A percentile compares a stretch with the other conserved stretches of the same genome.
phyloP scores from a whole-genome alignment of 2,888 invertebrate species.

The Pseudococcus jackbeardsleyi region DNA sequence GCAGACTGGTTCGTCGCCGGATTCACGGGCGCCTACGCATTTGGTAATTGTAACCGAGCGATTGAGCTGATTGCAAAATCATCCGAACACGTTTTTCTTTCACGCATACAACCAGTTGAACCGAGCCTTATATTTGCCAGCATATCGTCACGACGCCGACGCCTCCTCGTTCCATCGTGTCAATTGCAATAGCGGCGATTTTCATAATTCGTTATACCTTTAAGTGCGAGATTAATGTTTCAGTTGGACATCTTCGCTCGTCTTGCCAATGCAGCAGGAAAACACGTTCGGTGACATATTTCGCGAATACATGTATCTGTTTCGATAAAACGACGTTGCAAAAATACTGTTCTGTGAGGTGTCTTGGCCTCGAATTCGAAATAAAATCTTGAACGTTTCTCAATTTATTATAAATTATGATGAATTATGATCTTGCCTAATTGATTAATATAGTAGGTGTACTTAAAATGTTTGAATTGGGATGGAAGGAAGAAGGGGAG shows the following conservation, averaged over 20 bases:
- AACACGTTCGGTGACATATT: conserved; percentile 41
- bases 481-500: too few species aligned
- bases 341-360: background rate
- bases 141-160: background rate
- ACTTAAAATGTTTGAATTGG: too few species aligned
- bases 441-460: too few species aligned
- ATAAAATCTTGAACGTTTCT: conserved; percentile 1
- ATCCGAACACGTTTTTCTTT: conserved; percentile 12
- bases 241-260: background rate
- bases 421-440: background rate
- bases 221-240: background rate
- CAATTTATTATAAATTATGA: background rate
- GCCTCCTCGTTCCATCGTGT: background rate
- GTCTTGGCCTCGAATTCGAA: background rate
- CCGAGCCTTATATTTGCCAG: background rate
- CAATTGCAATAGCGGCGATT: conserved; percentile 15
- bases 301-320: background rate
- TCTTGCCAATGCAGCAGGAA: background rate
- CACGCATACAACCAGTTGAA: conserved; percentile 4
- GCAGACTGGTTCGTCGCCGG: conserved; percentile 13
- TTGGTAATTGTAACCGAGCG: conserved; percentile 26
- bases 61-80: conserved; percentile 22
- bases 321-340: conserved; percentile 5
- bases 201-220: background rate
- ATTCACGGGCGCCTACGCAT: conserved; percentile 36